Conservation (phyloP, 2,113 vertebrate genomes). For the Microtus pennsylvanicus region DNA sequence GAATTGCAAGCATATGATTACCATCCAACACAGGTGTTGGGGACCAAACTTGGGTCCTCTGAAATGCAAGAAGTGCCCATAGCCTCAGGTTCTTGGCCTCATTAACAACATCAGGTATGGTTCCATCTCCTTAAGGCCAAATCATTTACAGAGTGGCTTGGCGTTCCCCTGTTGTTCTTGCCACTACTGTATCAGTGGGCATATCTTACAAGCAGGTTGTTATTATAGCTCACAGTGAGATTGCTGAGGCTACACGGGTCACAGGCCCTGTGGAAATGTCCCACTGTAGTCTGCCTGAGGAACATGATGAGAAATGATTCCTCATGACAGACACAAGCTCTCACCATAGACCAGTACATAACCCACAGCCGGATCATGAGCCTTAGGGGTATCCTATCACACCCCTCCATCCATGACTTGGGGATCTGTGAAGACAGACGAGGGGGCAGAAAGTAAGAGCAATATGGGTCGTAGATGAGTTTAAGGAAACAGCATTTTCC, state of each 20-base stretch:
- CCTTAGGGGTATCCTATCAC: background rate
- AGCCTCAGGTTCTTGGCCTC: background rate
- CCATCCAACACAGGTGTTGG: background rate
- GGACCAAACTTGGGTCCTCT: background rate
- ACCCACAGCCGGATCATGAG: background rate
- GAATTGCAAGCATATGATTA: background rate
- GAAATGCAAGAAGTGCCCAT: background rate
- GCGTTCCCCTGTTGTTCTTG: no score
- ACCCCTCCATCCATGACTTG: background rate
- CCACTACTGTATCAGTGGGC: background rate
- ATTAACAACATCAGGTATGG: background rate
- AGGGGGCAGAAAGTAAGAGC: background rate
- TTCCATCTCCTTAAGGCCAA: background rate
- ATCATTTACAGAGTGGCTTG: no score
- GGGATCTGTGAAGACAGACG: background rate
- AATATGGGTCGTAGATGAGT: no score
- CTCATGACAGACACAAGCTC: background rate
- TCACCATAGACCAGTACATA: background rate
- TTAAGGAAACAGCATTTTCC: background rate
- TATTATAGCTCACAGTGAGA: background rate
- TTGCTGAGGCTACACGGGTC: background rate
- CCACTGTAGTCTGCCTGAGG: no score
- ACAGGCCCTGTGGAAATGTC: background rate
- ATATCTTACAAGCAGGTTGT: background rate
- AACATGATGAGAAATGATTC: background rate